Base-by-base conservation (phyloP, 1,140 invertebrate species). In the Bombus vancouverensis region DNA sequence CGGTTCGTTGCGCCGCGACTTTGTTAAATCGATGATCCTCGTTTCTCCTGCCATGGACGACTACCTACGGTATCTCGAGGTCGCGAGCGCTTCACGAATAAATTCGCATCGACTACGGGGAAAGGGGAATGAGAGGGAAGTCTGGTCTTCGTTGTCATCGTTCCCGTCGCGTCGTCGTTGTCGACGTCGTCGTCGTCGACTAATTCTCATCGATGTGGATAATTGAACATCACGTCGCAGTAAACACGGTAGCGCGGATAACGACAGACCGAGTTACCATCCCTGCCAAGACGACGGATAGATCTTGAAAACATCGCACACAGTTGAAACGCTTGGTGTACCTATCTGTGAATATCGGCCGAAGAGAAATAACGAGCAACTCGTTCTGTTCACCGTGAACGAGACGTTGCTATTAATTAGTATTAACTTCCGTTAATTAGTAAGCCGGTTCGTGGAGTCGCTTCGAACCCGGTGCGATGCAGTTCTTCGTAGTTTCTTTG, bases 1-100 rank as follows among this genome's bases (percentile, higher is more conserved):
- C 76, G 80, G 83, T 90, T 90, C 87, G 89, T 90, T 90, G 83
- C 77, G 3, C 75, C 80, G 59, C 37, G 88, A 90, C 83, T 88
- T 90, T 84, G 73, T 90, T 88, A 88, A 86, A 72, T 66, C 73
- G 66, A 88, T n/a, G 76, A 79, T 86, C 37, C 57, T 53, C 42
- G 47, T 74, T 53, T 70, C 34, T 66, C 37, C 83, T 81, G 47
- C 25, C 42, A 57, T 37, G 87, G 59, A 39, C 75, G 79, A 65
- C 65, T 59, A 71, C 42, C 22, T 3, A 15, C 25, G 65, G 53
- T 62, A 32, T 25, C 47, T 77, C 44, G 72, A 39, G 75, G 53
- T 73, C 73, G 74, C 71, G 53, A 44, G 39, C 25, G 70, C 13
- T 47, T 72, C 75, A 8, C 71, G 80, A 88, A 83, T 86, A 88